phyloP scores from a whole-genome alignment of 1,140 invertebrate species.

The Heliconius nattereri region DNA sequence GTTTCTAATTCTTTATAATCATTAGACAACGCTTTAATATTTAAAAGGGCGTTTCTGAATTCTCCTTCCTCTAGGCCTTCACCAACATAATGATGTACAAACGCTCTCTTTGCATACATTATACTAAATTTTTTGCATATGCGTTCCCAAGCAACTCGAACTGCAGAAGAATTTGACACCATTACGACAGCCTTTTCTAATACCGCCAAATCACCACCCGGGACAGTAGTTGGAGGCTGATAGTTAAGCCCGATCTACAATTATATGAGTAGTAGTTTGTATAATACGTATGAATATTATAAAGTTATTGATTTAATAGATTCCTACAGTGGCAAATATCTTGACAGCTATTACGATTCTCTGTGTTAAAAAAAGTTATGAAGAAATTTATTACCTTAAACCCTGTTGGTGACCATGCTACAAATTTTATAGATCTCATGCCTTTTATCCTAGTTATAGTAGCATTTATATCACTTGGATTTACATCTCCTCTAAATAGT shows the following conservation, averaged over 20 bases:
- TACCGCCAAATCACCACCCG: slow-evolving; percentile 87
- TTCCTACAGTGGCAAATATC: too few species aligned
- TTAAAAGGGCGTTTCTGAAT: slow-evolving; percentile 86
- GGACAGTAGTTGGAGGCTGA: slow-evolving; percentile 87
- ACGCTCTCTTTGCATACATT: slow-evolving; percentile 88
- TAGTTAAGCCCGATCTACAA: slow-evolving; percentile 84
- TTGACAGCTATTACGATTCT: too few species aligned
- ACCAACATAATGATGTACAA: slow-evolving; percentile 89
- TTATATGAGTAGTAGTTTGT: too few species aligned
- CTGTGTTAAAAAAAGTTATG: neutral
- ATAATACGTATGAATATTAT: too few species aligned
- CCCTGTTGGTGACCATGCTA: slow-evolving; percentile 88
- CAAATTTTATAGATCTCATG: slow-evolving; percentile 85
- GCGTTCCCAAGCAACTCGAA: slow-evolving; percentile 87
- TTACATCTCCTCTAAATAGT: slow-evolving; percentile 85
- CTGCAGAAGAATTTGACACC: slow-evolving; percentile 89
- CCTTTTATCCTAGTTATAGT: slow-evolving; percentile 86
- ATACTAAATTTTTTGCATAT: slow-evolving; percentile 87
- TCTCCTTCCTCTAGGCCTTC: slow-evolving; percentile 91
- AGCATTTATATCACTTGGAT: slow-evolving; percentile 87
- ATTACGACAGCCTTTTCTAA: slow-evolving; percentile 87
- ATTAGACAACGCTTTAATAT: slow-evolving; percentile 86
- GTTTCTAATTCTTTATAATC: slow-evolving; percentile 82
- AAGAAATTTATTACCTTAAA: slow-evolving; percentile 78
- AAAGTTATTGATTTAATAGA: too few species aligned